These are phyloP conservation scores for Cyanoramphus novaezelandiae DNA, from an alignment of 2,113 vertebrate genomes.

Conservation along the genomic window DNA sequence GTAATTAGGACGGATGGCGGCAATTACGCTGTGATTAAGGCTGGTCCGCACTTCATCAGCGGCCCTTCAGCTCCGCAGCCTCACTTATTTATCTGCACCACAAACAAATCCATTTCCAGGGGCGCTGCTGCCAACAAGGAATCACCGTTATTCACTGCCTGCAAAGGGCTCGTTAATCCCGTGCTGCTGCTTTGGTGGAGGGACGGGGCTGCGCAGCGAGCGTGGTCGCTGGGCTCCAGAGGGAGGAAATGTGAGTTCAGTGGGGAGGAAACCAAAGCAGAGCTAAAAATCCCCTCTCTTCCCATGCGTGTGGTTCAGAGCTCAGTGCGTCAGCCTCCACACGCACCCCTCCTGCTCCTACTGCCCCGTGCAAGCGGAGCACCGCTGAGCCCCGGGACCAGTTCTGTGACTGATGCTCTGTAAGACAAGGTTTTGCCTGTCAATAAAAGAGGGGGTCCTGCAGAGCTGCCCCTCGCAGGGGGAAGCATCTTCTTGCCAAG, in stretches of 20 bases:
- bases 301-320: neutral
- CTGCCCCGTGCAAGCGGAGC: accelerated
- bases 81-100: constrained; percentile 8
- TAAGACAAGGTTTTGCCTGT: neutral
- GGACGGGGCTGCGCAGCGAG: neutral
- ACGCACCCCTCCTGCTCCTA: neutral
- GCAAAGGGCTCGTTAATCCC: neutral
- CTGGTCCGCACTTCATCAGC: constrained; percentile 36
- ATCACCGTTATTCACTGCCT: neutral
- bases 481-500: accelerated
- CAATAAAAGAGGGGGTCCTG: neutral
- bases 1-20: constrained; percentile 48
- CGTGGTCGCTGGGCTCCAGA: neutral
- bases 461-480: neutral
- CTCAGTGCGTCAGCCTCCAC: accelerated
- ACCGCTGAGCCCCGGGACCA: neutral
- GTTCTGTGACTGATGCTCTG: accelerated
- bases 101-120: neutral
- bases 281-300: neutral
- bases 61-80: neutral
- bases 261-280: neutral
- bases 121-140: neutral
- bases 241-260: neutral
- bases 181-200: neutral
- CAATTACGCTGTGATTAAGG: constrained; percentile 25